Evolutionary conservation across 2,888 invertebrate genomes (phyloP), one percentile per base, ranked within the genome.

Genomic region (Yponomeuta malinellus): DNA sequence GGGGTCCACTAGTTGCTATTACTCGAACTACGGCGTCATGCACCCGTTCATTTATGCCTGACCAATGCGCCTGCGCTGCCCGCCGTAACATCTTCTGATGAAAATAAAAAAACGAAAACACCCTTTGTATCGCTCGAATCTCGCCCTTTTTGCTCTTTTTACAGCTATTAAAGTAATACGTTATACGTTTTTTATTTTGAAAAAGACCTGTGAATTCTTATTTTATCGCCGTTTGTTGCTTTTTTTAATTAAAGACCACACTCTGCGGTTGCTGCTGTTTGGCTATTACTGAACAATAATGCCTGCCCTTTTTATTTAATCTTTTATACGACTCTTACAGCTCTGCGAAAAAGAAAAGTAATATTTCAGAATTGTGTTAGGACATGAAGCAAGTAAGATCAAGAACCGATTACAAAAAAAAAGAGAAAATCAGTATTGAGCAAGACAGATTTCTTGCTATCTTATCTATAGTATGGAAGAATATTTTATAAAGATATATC

Each of bases 161-260:
- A 81, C 81, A 81, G 88, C 87, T 88, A 89, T 90, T 88, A 89
- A 88, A 87, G 84, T 83, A 84, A 85, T 88, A 83, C 84, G 78
- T 78, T 77, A 64, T 78, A 80, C 80, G 83, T 85, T 84, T 83
- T 83, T 85, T 83, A 82, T 78, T 76, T 80, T n/a, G 10, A 77
- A 85, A 87, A 83, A 85, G 87, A 84, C 83, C 79, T 77, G 78
- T 83, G 80, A 83, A 85, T 86, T 87, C 48, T 85, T 78, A 84
- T 88, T 88, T 85, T 88, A 88, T 87, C 85, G 83, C 77, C 77
- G 80, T 79, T 81, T 79, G 85, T 84, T 84, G 81, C 81, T 75
- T 48, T 15, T 68, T 5, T 33, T 12, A 68, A 68, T 68, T 68
- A 68, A 48, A 48, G 37, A 48, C 23, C 29, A 15, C 37, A 9